A percentile compares a stretch with the other conserved stretches of the same genome.
Conservation (phyloP, 2,113 vertebrate genomes). For the Otis tarda region DNA sequence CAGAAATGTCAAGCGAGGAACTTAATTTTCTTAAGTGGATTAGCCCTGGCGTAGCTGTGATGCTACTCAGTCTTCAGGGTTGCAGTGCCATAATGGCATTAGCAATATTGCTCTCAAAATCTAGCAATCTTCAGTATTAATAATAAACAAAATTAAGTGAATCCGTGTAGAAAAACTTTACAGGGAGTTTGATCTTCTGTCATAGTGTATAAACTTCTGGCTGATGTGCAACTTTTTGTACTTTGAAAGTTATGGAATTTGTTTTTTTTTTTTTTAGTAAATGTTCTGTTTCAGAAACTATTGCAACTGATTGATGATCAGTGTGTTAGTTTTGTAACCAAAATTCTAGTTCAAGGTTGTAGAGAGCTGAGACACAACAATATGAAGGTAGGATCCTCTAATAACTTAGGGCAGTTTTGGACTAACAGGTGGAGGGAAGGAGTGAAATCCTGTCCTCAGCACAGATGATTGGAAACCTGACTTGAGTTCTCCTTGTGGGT, state of each 20-base stretch:
- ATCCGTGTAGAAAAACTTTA: neutral
- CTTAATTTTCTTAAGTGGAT: slow-evolving; percentile 53
- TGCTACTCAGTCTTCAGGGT: slow-evolving; percentile 4
- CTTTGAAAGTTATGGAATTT: neutral
- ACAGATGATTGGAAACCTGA: neutral
- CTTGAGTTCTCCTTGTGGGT: neutral
- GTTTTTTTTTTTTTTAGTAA: neutral
- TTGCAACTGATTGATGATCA: neutral
- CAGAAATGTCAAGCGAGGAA: neutral
- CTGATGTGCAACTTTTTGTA: neutral
- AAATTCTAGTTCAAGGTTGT: neutral
- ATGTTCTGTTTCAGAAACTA: neutral
- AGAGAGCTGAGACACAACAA: neutral
- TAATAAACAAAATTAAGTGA: neutral
- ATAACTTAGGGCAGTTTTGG: neutral
- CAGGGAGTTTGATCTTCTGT: neutral
- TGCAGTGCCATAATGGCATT: neutral
- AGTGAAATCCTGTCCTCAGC: neutral
- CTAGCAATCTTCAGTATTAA: neutral
- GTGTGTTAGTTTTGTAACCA: neutral
- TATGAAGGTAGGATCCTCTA: neutral
- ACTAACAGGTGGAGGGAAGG: neutral
- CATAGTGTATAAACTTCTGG: neutral
- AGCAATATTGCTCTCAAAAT: slow-evolving; percentile 18
- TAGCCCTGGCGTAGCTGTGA: neutral